Evolutionary conservation across 2,797 vertebrate genomes (phyloP).

Genomic region (Hemitrygon akajei): DNA sequence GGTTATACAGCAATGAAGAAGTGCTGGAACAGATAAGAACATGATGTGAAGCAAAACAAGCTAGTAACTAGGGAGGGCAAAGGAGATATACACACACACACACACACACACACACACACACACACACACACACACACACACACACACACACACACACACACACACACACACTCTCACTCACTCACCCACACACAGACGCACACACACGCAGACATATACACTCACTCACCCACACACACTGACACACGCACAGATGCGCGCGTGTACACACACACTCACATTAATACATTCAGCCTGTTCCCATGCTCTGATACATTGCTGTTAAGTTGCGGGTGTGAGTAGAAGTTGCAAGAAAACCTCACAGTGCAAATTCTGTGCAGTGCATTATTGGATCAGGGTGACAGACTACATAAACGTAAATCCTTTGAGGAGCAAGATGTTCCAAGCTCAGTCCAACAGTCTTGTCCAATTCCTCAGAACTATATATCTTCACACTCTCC

Average conservation of each 20-base stretch:
- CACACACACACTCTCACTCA: no score
- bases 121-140: not conserved
- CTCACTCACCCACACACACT: not conserved
- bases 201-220: not conserved
- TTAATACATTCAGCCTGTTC: not conserved
- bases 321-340: no score
- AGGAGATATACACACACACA: not conserved
- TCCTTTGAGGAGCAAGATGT: no score
- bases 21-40: conserved; percentile 47
- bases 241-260: not conserved
- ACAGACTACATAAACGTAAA: no score
- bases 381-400: no score
- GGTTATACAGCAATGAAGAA: conserved; percentile 49
- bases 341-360: no score
- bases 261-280: not conserved
- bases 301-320: not conserved
- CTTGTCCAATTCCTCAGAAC: not conserved
- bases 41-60: conserved; percentile 31
- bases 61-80: not conserved
- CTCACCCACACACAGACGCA: not conserved
- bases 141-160: not conserved
- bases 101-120: not conserved
- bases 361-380: no score
- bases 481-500: not conserved
- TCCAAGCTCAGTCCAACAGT: no score